phyloP scores from a whole-genome alignment of 2,113 vertebrate species.

The Australoheros scitulus region DNA sequence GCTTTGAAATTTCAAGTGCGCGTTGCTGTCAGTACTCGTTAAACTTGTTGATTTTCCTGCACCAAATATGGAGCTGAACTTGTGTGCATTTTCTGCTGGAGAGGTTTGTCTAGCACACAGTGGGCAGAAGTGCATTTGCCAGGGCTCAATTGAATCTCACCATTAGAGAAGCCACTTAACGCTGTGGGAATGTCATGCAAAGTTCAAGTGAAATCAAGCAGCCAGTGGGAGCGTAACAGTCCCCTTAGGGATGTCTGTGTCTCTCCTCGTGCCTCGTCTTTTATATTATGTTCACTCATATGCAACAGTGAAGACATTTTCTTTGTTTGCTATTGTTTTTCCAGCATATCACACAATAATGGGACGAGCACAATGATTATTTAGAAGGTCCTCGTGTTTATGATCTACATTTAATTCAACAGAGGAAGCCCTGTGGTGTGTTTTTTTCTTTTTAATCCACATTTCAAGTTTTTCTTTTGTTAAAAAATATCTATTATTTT shows the following conservation, averaged over 20 bases:
- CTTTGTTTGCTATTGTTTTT: slow-evolving; percentile 19
- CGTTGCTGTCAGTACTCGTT: neutral
- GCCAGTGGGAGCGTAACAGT: slow-evolving; percentile 53
- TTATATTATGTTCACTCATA: slow-evolving; percentile 30
- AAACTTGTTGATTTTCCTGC: slow-evolving; percentile 6
- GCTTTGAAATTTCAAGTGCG: slow-evolving; percentile 5
- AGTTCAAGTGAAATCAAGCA: slow-evolving; percentile 74
- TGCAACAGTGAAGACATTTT: slow-evolving; percentile 7
- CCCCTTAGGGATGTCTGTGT: slow-evolving; percentile 39
- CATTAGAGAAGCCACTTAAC: slow-evolving; percentile 62
- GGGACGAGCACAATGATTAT: neutral
- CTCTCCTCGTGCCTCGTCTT: slow-evolving; percentile 28
- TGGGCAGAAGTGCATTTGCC: slow-evolving; percentile 49
- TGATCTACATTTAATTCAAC: neutral
- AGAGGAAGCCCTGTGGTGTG: neutral
- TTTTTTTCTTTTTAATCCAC: neutral
- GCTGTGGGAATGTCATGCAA: slow-evolving; percentile 68
- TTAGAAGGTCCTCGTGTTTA: neutral
- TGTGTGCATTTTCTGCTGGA: slow-evolving; percentile 17
- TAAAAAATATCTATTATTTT: neutral
- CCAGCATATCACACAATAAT: neutral
- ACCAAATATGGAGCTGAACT: slow-evolving; percentile 12
- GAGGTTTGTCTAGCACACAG: slow-evolving; percentile 16
- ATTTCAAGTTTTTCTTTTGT: neutral
- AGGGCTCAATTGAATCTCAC: slow-evolving; percentile 56